phyloP scores from a whole-genome alignment of 2,888 invertebrate species.

The Cenopis cana region DNA sequence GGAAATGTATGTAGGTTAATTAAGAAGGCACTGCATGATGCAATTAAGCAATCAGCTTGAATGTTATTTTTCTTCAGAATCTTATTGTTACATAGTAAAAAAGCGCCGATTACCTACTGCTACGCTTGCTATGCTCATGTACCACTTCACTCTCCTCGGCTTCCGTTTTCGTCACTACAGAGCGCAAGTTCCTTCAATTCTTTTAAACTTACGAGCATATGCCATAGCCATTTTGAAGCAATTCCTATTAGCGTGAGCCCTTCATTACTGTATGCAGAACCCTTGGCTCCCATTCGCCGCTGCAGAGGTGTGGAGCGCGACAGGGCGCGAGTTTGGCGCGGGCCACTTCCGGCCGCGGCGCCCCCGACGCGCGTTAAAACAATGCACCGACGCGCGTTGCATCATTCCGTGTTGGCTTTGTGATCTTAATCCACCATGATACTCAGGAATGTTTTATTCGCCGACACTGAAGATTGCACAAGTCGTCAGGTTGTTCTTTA shows the following conservation, averaged over 20 bases:
- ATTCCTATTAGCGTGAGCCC: constrained; percentile 5
- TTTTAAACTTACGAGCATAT: not conserved
- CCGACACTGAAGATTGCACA: not conserved
- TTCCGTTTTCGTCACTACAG: too few species aligned
- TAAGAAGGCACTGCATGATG: too few species aligned
- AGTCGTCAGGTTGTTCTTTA: not conserved
- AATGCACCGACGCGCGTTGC: constrained; percentile 56
- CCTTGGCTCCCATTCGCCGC: not conserved
- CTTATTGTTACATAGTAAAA: too few species aligned
- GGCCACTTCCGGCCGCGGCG: constrained; percentile 53
- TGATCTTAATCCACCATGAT: constrained; percentile 1
- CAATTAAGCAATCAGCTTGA: too few species aligned
- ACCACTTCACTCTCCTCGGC: too few species aligned
- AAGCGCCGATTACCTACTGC: too few species aligned
- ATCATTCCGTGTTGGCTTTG: not conserved
- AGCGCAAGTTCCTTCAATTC: too few species aligned
- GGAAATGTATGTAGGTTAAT: not conserved
- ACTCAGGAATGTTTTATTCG: not conserved
- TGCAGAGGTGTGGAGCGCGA: constrained; percentile 42
- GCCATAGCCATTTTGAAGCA: not conserved
- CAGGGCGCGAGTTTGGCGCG: constrained; percentile 54
- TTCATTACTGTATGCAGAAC: constrained; percentile 14
- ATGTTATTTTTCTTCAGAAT: too few species aligned
- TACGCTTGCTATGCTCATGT: too few species aligned
- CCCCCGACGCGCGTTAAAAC: constrained; percentile 50